These are phyloP conservation scores for Ellobium chinense DNA, from an alignment of 2,888 invertebrate genomes.

Conservation along the genomic window DNA sequence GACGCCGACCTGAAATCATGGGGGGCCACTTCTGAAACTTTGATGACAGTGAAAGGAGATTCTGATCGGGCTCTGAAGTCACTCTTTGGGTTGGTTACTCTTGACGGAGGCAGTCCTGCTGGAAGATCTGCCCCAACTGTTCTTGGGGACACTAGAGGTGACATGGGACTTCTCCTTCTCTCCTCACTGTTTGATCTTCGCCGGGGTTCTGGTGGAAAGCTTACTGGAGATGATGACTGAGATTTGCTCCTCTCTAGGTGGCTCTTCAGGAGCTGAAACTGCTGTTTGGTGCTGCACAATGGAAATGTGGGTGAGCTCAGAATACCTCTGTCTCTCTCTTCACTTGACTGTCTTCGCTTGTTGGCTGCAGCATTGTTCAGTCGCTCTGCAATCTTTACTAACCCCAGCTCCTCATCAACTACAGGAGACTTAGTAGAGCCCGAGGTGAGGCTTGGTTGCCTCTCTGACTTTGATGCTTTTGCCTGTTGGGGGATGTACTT, in stretches of 20 bases:
- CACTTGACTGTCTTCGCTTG: not conserved
- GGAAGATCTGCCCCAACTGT: not conserved
- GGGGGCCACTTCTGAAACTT: not conserved
- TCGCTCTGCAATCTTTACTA: slow-evolving; percentile 69
- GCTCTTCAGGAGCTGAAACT: not conserved
- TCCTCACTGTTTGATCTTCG: slow-evolving; percentile 32
- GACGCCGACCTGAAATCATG: slow-evolving; percentile 22
- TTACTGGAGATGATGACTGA: slow-evolving; percentile 24
- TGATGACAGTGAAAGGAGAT: slow-evolving; percentile 31
- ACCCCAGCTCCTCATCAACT: slow-evolving; percentile 53
- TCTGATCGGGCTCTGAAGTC: slow-evolving; percentile 18
- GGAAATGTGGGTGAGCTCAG: slow-evolving; percentile 4
- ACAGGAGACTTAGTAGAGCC: not conserved
- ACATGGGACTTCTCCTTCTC: not conserved
- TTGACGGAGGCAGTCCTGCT: not conserved
- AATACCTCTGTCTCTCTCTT: not conserved
- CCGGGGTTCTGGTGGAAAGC: not conserved
- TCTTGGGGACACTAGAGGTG: slow-evolving; percentile 1
- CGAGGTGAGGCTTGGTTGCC: slow-evolving; percentile 1
- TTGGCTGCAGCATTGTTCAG: slow-evolving; percentile 70
- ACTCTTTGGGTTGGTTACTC: too few relatives aligned
- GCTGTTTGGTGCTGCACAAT: not conserved
- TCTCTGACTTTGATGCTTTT: slow-evolving; percentile 46
- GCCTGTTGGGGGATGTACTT: slow-evolving; percentile 53
- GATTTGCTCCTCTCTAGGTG: slow-evolving; percentile 3